Conservation (phyloP, 2,113 vertebrate species). For the Synodontis membranacea region DNA sequence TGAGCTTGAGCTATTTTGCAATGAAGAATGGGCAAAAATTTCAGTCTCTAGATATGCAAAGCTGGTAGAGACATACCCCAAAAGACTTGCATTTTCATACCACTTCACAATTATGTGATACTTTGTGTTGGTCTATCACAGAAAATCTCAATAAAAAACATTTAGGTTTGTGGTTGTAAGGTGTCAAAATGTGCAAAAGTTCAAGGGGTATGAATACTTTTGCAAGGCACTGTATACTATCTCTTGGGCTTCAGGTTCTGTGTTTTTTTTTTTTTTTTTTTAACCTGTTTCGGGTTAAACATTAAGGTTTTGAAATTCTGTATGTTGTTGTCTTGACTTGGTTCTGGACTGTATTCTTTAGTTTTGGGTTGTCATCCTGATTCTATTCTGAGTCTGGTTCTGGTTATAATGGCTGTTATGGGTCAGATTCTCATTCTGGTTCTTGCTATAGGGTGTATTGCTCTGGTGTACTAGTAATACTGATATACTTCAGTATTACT, state of each 20-base stretch:
- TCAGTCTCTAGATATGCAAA: no score
- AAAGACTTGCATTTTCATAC: no score
- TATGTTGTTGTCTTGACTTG: neutral
- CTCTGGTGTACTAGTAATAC: neutral
- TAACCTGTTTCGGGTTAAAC: neutral
- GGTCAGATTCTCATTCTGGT: neutral
- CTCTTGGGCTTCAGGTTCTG: neutral
- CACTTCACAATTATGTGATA: no score
- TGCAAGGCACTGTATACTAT: neutral
- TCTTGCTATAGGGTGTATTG: neutral
- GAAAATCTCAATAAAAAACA: no score
- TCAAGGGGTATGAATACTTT: no score
- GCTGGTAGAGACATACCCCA: no score
- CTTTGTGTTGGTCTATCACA: no score
- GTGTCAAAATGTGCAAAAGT: no score
- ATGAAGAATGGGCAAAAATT: no score
- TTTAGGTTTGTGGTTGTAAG: no score
- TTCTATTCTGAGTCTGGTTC: neutral
- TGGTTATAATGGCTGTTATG: neutral
- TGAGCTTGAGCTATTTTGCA: no score
- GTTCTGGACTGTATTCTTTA: neutral
- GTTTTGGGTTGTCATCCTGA: neutral
- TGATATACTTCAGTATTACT: neutral
- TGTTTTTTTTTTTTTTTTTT: neutral
- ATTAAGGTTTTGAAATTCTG: neutral